Base-by-base conservation (phyloP, 2,113 vertebrate species). In the Columbina picui region DNA sequence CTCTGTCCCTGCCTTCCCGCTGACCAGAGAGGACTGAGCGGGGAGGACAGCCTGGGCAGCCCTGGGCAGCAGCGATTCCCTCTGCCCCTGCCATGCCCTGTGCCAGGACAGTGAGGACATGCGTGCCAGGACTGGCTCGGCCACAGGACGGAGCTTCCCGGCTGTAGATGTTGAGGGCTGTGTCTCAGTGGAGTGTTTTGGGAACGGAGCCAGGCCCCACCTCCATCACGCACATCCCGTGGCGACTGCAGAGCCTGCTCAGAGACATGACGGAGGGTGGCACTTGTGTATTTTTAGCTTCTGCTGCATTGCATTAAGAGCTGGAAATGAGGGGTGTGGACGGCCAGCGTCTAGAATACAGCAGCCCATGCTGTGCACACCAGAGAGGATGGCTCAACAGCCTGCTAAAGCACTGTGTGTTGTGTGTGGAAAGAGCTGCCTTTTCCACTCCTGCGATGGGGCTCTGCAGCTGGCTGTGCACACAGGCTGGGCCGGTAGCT, bases 221-320 rank as follows among this genome's bases (percentile, higher is more conserved):
- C 95, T 96, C 87, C 26, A 0, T 55, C 81, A 45, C 5, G 3
- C 77, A 75, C 81, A 81, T 82, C 70, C 65, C 61, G 2, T 82
- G 90, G 59, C 2, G 65, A 87, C 73, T 59, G 90, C 82, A 19
- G 81, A 89, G 89, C 34, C 78, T 79, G 81, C 74, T 95, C 2
- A 0, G 55, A 91, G 84, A 78, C 84, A 43, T 59, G 77, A 89
- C 36, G 1, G 92, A 75, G 89, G 70, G 77, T 96, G 90, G 81
- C 87, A 93, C 65, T 87, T 63, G 65, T 14, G 8, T 96, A 94
- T 94, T 97, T 95, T 94, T 93, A 93, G 87, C 87, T 93, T 85
- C 84, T 91, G 53, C 85, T 94, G 94, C 87, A 85, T 83, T 68
- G 85, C 78, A 91, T 91, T 87, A 79, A 60, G 87, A 79, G 74